Conservation (phyloP, 64 coral and sea anemone species). For the Dendronephthya gigantea region DNA sequence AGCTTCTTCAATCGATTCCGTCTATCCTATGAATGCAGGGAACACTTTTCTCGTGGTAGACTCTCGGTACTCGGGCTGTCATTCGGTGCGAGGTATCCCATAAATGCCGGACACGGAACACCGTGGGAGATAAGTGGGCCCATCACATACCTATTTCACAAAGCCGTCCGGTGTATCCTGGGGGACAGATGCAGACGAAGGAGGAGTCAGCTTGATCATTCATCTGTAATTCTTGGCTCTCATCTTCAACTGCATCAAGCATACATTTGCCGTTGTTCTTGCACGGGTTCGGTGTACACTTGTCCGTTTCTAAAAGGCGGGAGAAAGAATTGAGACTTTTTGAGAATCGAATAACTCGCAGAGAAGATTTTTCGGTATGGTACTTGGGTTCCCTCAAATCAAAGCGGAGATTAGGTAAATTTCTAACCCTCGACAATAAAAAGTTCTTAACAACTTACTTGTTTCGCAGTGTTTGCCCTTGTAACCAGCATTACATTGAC, state of each 20-base stretch:
- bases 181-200: conserved; percentile 46
- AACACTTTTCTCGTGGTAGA: no score
- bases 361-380: no score
- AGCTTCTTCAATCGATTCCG: no score
- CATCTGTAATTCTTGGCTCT: not conserved
- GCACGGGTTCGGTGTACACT: not conserved
- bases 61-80: no score
- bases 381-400: no score
- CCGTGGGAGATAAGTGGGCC: not conserved
- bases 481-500: not conserved
- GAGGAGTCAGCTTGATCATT: not conserved
- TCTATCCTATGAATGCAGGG: no score
- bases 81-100: no score
- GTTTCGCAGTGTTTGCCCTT: not conserved
- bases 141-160: conserved; percentile 32
- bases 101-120: not conserved
- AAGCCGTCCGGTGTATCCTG: conserved; percentile 50
- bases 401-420: no score
- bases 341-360: no score
- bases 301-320: not conserved
- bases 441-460: not conserved
- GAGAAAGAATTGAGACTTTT: not conserved
- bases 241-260: not conserved
- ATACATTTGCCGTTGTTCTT: not conserved
- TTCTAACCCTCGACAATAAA: no score